These are phyloP conservation scores for Muscina levida DNA, from an alignment of 2,888 invertebrate species.

Conservation along the genomic window DNA sequence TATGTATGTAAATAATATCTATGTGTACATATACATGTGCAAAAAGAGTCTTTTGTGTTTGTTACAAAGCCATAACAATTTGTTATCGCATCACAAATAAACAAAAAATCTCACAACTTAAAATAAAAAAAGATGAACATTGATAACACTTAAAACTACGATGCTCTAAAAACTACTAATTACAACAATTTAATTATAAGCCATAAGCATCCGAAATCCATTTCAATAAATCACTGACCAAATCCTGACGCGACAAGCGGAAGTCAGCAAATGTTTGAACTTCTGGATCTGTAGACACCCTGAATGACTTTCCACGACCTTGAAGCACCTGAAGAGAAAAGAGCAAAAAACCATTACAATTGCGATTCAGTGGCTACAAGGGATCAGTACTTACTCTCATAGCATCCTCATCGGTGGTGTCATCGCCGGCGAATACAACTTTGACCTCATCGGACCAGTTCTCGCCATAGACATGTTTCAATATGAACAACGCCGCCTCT, in stretches of 20 bases:
- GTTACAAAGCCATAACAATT: conserved; percentile 1
- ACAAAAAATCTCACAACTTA: conserved; percentile 8
- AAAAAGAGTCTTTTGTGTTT: not conserved
- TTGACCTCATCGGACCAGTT: conserved; percentile 86
- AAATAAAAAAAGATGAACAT: conserved; percentile 30
- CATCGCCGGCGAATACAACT: conserved; percentile 93
- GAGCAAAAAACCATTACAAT: conserved; percentile 11
- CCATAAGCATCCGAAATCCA: conserved; percentile 82
- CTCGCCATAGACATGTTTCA: conserved; percentile 86
- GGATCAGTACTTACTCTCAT: conserved; percentile 86
- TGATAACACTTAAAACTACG: conserved; percentile 54
- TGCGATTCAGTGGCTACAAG: not conserved
- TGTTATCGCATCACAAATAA: conserved; percentile 14
- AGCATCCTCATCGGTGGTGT: conserved; percentile 93
- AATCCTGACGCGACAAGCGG: conserved; percentile 85
- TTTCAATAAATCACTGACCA: conserved; percentile 85
- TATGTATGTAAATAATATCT: conserved; percentile 28
- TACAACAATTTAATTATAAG: conserved; percentile 51
- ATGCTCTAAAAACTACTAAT: conserved; percentile 40
- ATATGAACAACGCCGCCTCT: conserved; percentile 86
- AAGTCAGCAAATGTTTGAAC: conserved; percentile 86
- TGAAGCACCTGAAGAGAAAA: conserved; percentile 82
- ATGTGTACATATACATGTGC: not conserved
- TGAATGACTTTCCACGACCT: conserved; percentile 88
- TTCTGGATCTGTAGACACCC: conserved; percentile 85